Conservation (phyloP, 2,888 invertebrate species). For the Ormyrus nitidulus region DNA sequence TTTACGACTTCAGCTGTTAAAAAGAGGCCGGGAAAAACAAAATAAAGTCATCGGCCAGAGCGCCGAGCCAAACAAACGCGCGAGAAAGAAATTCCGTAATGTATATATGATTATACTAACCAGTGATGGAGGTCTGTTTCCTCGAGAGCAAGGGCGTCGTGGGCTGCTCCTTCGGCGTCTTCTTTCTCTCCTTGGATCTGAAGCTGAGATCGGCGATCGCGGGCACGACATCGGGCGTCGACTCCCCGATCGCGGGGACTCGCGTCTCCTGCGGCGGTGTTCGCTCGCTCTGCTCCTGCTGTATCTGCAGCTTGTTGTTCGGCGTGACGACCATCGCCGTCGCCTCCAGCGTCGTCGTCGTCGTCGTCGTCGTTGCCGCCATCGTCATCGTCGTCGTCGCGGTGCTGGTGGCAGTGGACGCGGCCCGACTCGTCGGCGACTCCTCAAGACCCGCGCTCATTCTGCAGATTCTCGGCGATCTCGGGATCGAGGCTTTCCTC, state of each 20-base stretch:
- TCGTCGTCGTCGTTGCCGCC: background rate
- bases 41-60: too few relatives aligned
- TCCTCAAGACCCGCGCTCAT: slow-evolving; percentile 29
- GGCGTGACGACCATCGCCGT: slow-evolving; percentile 34
- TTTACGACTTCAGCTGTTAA: too few relatives aligned
- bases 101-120: slow-evolving; percentile 60
- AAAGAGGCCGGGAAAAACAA: too few relatives aligned
- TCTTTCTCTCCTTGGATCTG: slow-evolving; percentile 27
- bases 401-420: background rate
- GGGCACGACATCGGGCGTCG: slow-evolving; percentile 60
- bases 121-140: slow-evolving; percentile 71
- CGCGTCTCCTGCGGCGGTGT: slow-evolving; percentile 71
- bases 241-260: slow-evolving; percentile 62
- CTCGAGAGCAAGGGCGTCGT: slow-evolving; percentile 68
- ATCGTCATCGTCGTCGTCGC: background rate
- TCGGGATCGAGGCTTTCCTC: slow-evolving; percentile 57
- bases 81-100: slow-evolving; percentile 12
- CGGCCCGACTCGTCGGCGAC: slow-evolving; percentile 21
- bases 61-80: too few relatives aligned
- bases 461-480: slow-evolving; percentile 19
- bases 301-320: slow-evolving; percentile 58
- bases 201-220: slow-evolving; percentile 54
- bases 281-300: slow-evolving; percentile 62
- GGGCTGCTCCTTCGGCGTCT: slow-evolving; percentile 59
- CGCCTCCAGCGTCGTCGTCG: background rate